These are phyloP conservation scores for Luehdorfia chinensis DNA, from an alignment of 1,140 invertebrate species.

Conservation along the genomic window DNA sequence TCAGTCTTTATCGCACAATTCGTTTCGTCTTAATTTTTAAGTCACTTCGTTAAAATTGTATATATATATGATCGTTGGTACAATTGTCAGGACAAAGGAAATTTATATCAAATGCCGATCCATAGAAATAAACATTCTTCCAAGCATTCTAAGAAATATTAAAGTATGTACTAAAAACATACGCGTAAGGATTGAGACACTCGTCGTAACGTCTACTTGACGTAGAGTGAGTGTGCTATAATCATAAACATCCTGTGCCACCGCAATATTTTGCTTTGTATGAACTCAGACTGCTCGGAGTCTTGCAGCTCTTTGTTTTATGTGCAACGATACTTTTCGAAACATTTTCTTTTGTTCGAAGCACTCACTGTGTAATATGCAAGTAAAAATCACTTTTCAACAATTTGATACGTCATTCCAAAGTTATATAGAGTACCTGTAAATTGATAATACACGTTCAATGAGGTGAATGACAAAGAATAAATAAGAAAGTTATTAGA, in stretches of 20 bases:
- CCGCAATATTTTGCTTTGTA: conserved; percentile 68
- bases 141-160: conserved; percentile 12
- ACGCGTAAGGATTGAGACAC: conserved; percentile 59
- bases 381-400: conserved; percentile 11
- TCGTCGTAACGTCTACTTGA: conserved; percentile 55
- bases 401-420: background rate
- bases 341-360: conserved; percentile 69
- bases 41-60: no score
- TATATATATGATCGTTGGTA: no score
- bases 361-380: conserved; percentile 45
- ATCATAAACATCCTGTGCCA: conserved; percentile 65
- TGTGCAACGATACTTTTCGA: conserved; percentile 66
- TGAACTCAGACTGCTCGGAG: conserved; percentile 50
- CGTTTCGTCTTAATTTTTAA: no score
- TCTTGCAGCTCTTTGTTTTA: conserved; percentile 60
- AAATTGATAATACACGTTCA: background rate
- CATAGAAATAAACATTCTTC: conserved; percentile 8
- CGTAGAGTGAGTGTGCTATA: conserved; percentile 61
- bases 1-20: no score
- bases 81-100: no score
- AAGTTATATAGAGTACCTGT: no score
- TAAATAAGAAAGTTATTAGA: conserved; percentile 16
- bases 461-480: conserved; percentile 1
- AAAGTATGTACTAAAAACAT: conserved; percentile 40
- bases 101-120: background rate